Evolutionary conservation across 1,140 invertebrate genomes (phyloP).

Genomic region (Scaptodrosophila lebanonensis): DNA sequence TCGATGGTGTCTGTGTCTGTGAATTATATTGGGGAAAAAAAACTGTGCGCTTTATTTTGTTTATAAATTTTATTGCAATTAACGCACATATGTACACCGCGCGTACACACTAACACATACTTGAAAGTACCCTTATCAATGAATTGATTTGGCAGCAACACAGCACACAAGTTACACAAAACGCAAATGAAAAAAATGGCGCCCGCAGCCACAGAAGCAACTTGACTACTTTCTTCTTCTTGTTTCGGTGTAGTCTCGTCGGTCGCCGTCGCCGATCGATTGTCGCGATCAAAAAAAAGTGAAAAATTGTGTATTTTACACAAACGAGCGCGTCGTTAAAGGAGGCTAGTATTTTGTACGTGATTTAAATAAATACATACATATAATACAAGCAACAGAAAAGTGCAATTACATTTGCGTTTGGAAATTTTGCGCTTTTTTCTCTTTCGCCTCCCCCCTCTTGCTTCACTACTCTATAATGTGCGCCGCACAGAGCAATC

Average conservation of each 20-base stretch:
- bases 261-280: slow-evolving; percentile 51
- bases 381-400: slow-evolving; percentile 71
- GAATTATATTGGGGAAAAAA: slow-evolving; percentile 68
- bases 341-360: slow-evolving; percentile 73
- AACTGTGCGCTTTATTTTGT: slow-evolving; percentile 65
- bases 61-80: slow-evolving; percentile 74
- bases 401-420: slow-evolving; percentile 75
- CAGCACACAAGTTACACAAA: slow-evolving; percentile 20
- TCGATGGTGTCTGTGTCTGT: slow-evolving; percentile 69
- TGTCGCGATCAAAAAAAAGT: slow-evolving; percentile 37
- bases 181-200: slow-evolving; percentile 68
- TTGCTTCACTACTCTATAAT: slow-evolving; percentile 57
- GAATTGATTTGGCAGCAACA: slow-evolving; percentile 36
- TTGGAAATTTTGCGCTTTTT: slow-evolving; percentile 75
- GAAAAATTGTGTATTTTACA: slow-evolving; percentile 37
- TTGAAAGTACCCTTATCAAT: slow-evolving; percentile 60
- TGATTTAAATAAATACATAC: slow-evolving; percentile 68
- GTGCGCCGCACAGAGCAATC: slow-evolving; percentile 77
- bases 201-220: slow-evolving; percentile 67
- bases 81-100: slow-evolving; percentile 60
- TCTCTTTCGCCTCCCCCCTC: slow-evolving; percentile 56
- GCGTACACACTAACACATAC: slow-evolving; percentile 53
- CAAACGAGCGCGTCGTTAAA: slow-evolving; percentile 36
- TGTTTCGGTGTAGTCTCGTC: slow-evolving; percentile 43
- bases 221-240: slow-evolving; percentile 72